Conservation (phyloP, 1,140 invertebrate species). For the Aphelinus certus region DNA sequence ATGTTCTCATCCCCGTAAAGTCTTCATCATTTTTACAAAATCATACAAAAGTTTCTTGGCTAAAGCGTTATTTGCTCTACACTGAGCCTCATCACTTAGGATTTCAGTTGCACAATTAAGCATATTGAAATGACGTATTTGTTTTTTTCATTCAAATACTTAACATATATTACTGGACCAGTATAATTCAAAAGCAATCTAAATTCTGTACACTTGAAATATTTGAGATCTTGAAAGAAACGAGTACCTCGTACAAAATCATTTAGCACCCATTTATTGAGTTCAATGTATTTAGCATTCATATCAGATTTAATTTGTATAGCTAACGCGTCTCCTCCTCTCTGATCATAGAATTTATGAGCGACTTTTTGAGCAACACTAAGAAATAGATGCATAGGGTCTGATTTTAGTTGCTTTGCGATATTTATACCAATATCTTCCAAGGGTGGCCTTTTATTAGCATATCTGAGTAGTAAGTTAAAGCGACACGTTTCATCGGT, state of each 20-base stretch:
- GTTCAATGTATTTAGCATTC: background rate
- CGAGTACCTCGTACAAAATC: background rate
- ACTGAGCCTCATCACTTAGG: background rate
- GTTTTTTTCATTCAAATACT: background rate
- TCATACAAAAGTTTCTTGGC: background rate
- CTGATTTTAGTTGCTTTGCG: background rate
- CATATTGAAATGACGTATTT: background rate
- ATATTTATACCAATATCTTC: background rate
- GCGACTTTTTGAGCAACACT: background rate
- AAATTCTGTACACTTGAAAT: background rate
- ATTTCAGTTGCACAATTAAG: background rate
- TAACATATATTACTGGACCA: background rate
- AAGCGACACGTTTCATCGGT: background rate
- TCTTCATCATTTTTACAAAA: too few species aligned
- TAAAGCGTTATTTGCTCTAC: background rate
- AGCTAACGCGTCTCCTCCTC: background rate
- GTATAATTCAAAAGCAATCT: background rate
- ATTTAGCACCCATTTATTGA: background rate
- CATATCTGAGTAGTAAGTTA: background rate
- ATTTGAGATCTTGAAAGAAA: background rate
- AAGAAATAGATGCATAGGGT: slow-evolving; percentile 3
- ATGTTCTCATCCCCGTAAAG: too few species aligned
- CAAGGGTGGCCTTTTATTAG: background rate
- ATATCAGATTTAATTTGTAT: background rate
- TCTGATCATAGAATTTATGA: background rate